Conservation (phyloP, 2,888 invertebrate species). For the Pseudanteris insignis region DNA sequence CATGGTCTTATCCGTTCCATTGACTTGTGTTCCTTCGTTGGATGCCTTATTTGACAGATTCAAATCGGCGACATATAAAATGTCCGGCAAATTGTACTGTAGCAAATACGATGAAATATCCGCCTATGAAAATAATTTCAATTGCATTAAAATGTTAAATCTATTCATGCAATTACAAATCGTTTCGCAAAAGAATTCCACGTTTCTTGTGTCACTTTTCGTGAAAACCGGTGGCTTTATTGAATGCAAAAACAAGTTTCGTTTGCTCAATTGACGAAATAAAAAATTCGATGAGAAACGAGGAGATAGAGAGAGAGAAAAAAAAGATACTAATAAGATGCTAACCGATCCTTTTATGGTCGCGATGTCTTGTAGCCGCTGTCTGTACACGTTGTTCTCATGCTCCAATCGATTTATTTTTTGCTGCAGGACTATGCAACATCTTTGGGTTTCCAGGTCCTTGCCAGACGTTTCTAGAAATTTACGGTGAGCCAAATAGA, state of each 20-base stretch:
- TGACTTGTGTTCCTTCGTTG: slow-evolving; percentile 54
- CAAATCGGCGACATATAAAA: slow-evolving; percentile 63
- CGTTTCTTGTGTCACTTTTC: slow-evolving; percentile 20
- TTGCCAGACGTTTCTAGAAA: slow-evolving; percentile 93
- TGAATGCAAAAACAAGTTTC: slow-evolving; percentile 23
- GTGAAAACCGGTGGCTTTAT: slow-evolving; percentile 7
- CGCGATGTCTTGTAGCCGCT: slow-evolving; percentile 77
- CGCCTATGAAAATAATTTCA: slow-evolving; percentile 55
- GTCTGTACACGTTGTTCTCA: slow-evolving; percentile 85
- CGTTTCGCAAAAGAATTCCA: no score
- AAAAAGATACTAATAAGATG: no score
- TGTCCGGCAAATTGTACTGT: slow-evolving; percentile 68
- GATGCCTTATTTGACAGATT: slow-evolving; percentile 41
- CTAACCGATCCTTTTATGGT: slow-evolving; percentile 68
- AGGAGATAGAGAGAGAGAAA: no score
- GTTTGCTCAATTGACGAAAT: no score
- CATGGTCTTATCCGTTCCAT: slow-evolving; percentile 54
- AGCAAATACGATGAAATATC: slow-evolving; percentile 69
- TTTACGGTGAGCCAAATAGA: slow-evolving; percentile 95
- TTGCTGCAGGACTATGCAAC: slow-evolving; percentile 80
- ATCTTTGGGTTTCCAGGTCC: slow-evolving; percentile 86
- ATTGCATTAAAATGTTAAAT: no score
- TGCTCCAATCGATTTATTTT: slow-evolving; percentile 87
- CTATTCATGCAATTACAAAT: no score
- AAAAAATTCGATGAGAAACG: no score